Base-by-base conservation (phyloP, 2,797 vertebrate genomes). In the Muraenolepis orangiensis region DNA sequence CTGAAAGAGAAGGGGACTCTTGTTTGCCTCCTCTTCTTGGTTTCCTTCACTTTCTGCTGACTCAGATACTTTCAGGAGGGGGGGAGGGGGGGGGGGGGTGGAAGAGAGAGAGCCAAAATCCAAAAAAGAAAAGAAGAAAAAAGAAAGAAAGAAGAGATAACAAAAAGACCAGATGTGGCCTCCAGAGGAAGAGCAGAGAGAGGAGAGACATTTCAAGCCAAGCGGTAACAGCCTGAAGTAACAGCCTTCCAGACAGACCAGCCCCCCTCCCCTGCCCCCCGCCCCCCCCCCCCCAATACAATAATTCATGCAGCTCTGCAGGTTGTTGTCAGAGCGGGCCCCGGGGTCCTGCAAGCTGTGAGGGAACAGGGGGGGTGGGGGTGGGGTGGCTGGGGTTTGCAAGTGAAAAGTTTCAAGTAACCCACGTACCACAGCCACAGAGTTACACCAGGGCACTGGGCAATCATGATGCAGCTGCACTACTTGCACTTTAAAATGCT, bases 121-220 rank as follows among this genome's bases (percentile, higher is more conserved):
- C 42, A 51, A 14, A 20, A 51, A 16, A 18, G 42, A 51, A 51
- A 20, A 46, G 18, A 72, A 76, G 76, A 67, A 29, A 16, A 72
- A 77, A 68, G 81, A 75, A 57, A 14, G 40, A 66, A 4, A 69
- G 76, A 77, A 80, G 70, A 70, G 51, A 81, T 72, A 82, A 84
- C 80, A 87, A 80, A 88, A 84, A 88, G 87, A 89, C 80, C 91
- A 92, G 88, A 91, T 92, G 90, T 89, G 84, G 82, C 79, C 84
- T 84, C 81, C 70, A 71, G 80, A 84, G 85, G 76, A 71, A 72
- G 72, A 80, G 36, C 36, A 74, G 80, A 73, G n/a, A n/a, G n/a
- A n/a, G n/a, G n/a, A 76, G 73, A 80, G 73, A 84, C 74, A 77
- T 61, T 46, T 66, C 70, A 72, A 73, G 77, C 72, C 75, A 71